Evolutionary conservation across 2,113 vertebrate genomes (phyloP).

Genomic region (Narcine bancroftii): DNA sequence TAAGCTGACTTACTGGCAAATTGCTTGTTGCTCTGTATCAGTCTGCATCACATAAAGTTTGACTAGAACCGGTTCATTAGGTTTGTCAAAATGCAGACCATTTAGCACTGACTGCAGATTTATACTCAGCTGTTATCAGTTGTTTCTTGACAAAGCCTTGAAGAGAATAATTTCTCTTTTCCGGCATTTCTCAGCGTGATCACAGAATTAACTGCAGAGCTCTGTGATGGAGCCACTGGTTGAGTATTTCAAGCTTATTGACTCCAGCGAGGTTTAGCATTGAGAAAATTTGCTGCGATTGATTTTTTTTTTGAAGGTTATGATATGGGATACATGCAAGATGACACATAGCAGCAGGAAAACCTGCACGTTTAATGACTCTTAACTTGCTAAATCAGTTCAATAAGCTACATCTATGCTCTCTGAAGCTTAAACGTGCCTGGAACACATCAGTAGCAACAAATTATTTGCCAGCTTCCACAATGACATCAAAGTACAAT

Average conservation of each 20-base stretch:
- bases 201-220: neutral
- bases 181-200: neutral
- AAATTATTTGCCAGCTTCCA: neutral
- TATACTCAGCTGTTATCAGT: neutral
- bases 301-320: neutral
- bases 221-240: neutral
- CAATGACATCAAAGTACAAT: neutral
- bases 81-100: neutral
- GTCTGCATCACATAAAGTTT: neutral
- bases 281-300: neutral
- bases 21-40: neutral
- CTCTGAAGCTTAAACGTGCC: neutral
- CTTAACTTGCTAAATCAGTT: constrained; percentile 13
- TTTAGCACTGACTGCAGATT: neutral
- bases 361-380: neutral
- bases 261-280: neutral
- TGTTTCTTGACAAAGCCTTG: neutral
- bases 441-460: neutral
- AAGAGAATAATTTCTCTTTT: neutral
- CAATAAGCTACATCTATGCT: neutral
- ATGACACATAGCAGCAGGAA: neutral
- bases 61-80: neutral
- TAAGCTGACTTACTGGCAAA: neutral
- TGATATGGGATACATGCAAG: neutral
- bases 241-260: neutral